Percentiles rank a stretch among this genome's conserved stretches.
Conservation (phyloP, 2,888 invertebrate genomes). For the Drosophila pseudotakahashii region DNA sequence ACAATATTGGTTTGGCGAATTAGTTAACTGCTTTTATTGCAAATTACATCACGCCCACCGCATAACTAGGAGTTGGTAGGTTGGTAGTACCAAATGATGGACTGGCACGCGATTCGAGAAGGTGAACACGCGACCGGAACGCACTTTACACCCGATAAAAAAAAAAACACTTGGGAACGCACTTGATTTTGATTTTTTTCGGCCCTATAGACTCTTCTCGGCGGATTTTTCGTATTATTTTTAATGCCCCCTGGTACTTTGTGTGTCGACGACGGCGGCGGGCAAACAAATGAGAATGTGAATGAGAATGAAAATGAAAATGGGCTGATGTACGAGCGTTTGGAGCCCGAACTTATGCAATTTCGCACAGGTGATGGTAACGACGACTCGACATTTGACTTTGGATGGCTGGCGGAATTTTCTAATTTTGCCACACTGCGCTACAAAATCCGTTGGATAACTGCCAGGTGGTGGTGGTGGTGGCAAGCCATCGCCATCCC, state of each 20-base stretch:
- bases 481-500: constrained; percentile 6
- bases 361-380: constrained; percentile 64
- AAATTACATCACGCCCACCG: constrained; percentile 77
- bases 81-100: constrained; percentile 34
- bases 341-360: constrained; percentile 68
- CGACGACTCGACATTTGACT: constrained; percentile 72
- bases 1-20: constrained; percentile 55
- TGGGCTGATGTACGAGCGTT: constrained; percentile 48
- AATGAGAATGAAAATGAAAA: constrained; percentile 16
- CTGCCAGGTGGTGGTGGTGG: constrained; percentile 71
- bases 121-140: constrained; percentile 73
- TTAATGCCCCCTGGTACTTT: constrained; percentile 16
- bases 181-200: constrained; percentile 44
- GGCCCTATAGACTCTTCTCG: neutral
- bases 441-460: constrained; percentile 67
- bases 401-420: constrained; percentile 63
- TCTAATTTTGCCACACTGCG: constrained; percentile 59
- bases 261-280: constrained; percentile 38
- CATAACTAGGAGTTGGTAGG: constrained; percentile 36
- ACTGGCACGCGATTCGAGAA: constrained; percentile 61
- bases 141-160: constrained; percentile 51
- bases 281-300: constrained; percentile 66
- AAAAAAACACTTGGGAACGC: constrained; percentile 42
- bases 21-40: constrained; percentile 75
- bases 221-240: constrained; percentile 9